Percentiles rank a stretch among this genome's conserved stretches.
These are phyloP conservation scores for Nipponia nippon DNA, from an alignment of 2,113 vertebrate genomes.

Conservation along the genomic window DNA sequence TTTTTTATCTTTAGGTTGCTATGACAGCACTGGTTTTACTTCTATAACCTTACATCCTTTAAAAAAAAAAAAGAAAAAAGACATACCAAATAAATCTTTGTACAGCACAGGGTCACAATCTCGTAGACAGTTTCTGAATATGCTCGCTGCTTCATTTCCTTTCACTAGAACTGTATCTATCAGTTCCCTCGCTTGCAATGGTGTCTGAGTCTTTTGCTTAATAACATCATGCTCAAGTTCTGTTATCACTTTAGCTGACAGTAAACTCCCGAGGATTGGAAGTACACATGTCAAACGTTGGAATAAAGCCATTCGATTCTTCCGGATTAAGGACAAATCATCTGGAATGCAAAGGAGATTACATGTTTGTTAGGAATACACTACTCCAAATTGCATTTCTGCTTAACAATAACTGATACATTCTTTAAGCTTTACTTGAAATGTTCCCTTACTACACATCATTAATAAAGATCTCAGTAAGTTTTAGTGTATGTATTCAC, in stretches of 20 bases:
- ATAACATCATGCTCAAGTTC: conserved; percentile 85
- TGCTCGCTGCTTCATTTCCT: conserved; percentile 89
- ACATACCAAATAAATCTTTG: conserved; percentile 91
- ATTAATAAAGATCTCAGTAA: neutral
- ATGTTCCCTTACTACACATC: neutral
- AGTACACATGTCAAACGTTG: conserved; percentile 87
- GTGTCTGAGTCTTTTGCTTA: conserved; percentile 84
- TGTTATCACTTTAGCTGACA: conserved; percentile 83
- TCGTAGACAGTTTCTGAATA: conserved; percentile 90
- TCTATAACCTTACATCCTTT: neutral
- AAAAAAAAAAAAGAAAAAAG: neutral
- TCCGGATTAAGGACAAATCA: conserved; percentile 90
- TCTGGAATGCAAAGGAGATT: conserved; percentile 72
- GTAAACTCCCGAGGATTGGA: conserved; percentile 84
- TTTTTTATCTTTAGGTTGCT: neutral
- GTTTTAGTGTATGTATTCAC: neutral
- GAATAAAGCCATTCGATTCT: conserved; percentile 88
- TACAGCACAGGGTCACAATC: conserved; percentile 88
- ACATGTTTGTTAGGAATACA: neutral
- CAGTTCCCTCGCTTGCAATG: conserved; percentile 88
- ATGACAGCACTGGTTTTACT: neutral
- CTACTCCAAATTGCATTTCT: neutral
- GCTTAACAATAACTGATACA: neutral
- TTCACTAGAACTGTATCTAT: conserved; percentile 91
- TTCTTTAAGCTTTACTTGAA: neutral